Evolutionary conservation across 1,140 invertebrate genomes (phyloP).

Genomic region (Coenobita brevimanus): DNA sequence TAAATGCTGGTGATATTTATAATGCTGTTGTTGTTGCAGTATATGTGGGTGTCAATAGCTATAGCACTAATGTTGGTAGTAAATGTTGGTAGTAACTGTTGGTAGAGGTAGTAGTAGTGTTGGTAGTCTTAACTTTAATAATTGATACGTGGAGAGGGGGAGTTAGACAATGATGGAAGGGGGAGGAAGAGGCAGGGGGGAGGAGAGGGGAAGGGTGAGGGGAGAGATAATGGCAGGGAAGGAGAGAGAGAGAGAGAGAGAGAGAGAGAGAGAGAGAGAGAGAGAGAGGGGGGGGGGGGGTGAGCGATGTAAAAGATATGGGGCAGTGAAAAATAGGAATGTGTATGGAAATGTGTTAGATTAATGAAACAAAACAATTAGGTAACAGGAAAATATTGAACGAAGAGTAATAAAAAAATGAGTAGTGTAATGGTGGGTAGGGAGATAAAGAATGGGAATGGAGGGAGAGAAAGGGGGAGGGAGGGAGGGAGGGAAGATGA

Average conservation of each 20-base stretch:
- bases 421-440: background rate
- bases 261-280: background rate
- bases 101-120: background rate
- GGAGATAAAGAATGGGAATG: background rate
- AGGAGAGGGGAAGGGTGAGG: background rate
- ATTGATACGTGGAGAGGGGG: too few relatives aligned
- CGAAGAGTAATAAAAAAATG: background rate
- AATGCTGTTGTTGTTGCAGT: background rate
- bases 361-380: too few relatives aligned
- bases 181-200: background rate
- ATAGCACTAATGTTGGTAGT: background rate
- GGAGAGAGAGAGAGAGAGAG: background rate
- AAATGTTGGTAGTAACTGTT: background rate
- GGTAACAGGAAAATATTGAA: too few relatives aligned
- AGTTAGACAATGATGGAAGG: background rate
- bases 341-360: too few relatives aligned
- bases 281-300: background rate
- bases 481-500: background rate
- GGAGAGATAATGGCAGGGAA: background rate
- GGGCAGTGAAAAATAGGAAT: background rate
- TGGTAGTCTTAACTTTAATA: too few relatives aligned
- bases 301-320: too few relatives aligned
- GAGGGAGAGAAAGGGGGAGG: background rate
- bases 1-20: background rate
- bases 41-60: background rate